Conservation (phyloP, 2,888 invertebrate species). For the Nebria salina region DNA sequence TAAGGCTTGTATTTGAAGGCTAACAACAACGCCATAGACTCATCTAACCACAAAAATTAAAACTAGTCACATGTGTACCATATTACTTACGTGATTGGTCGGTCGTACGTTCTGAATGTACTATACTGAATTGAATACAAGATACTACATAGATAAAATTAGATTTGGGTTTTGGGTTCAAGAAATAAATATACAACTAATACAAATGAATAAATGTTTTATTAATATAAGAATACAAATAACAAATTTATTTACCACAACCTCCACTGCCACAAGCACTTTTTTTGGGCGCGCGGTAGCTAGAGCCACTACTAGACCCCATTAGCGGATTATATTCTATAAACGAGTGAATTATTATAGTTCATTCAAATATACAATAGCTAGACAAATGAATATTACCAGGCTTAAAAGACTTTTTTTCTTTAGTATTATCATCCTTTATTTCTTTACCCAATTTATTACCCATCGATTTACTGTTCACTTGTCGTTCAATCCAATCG, state of each 20-base stretch:
- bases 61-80: too few relatives aligned
- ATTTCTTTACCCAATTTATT: conserved; percentile 53
- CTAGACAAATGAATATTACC: conserved; percentile 36
- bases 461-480: conserved; percentile 50
- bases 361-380: conserved; percentile 5
- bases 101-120: too few relatives aligned
- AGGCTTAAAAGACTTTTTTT: conserved; percentile 47
- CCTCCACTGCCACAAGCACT: conserved; percentile 59
- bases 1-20: too few relatives aligned
- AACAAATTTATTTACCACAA: conserved; percentile 55
- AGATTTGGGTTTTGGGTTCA: too few relatives aligned
- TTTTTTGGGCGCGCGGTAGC: conserved; percentile 58
- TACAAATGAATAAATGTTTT: too few relatives aligned
- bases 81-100: too few relatives aligned
- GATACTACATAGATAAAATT: too few relatives aligned
- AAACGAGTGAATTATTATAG: conserved; percentile 47
- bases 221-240: too few relatives aligned
- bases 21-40: too few relatives aligned
- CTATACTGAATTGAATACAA: too few relatives aligned
- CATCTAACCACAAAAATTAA: too few relatives aligned
- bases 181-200: too few relatives aligned
- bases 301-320: conserved; percentile 56
- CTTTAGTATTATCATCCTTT: conserved; percentile 14
- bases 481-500: conserved; percentile 52
- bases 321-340: conserved; percentile 60